Conservation (phyloP, 2,888 invertebrate genomes). For the Microctonus hyperodae region DNA sequence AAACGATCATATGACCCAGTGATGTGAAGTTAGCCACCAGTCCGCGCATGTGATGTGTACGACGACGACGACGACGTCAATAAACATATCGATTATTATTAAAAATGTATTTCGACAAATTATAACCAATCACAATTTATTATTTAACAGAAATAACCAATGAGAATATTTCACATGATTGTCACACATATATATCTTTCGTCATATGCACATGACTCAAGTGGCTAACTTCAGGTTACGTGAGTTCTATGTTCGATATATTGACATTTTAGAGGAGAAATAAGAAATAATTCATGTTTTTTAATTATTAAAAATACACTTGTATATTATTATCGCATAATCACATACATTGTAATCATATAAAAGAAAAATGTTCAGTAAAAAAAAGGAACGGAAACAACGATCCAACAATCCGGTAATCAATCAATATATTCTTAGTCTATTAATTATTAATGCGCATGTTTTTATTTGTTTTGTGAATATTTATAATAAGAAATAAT, state of each 20-base stretch:
- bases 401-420: conserved; percentile 46
- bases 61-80: too few species aligned
- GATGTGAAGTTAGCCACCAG: conserved; percentile 39
- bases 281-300: not conserved
- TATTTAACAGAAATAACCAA: not conserved
- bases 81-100: not conserved
- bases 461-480: not conserved
- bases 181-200: not conserved
- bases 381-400: conserved; percentile 52
- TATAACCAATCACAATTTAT: not conserved
- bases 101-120: not conserved
- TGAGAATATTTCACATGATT: not conserved
- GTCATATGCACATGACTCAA: not conserved
- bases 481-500: conserved; percentile 23
- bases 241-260: not conserved
- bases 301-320: not conserved
- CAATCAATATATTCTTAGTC: too few species aligned
- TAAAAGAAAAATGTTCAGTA: conserved; percentile 52
- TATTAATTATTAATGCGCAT: too few species aligned
- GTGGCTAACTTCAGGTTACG: not conserved
- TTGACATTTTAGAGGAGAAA: not conserved
- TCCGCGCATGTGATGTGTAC: conserved; percentile 1
- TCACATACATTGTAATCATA: not conserved
- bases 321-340: not conserved
- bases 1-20: conserved; percentile 57